Evolutionary conservation across 2,888 invertebrate species (phyloP), one percentile per base, ranked within the genome.

Genomic region (Drosophila dives): DNA sequence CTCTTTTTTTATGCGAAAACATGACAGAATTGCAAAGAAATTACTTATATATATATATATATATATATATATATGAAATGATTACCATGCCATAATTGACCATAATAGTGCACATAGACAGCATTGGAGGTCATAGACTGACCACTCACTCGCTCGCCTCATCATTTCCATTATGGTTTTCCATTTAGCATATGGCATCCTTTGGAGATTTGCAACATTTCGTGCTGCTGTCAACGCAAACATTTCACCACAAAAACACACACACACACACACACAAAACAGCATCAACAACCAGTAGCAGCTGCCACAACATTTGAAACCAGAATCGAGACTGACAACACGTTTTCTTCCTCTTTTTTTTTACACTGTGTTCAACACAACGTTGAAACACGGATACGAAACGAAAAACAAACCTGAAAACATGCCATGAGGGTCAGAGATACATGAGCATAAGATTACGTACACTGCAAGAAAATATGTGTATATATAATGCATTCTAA

Each of bases 171-270:
- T 72, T 74, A 67, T 61, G 63, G 55, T 56, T 56, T 61, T 36
- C 51, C 56, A 53, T 64, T 45, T 69, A 62, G 59, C 69, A 81
- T 49, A 61, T 66, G 60, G 45, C 56, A 20, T 58, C 69, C 81
- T 61, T 70, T 75, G 36, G 69, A 69, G 68, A 65, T 56, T 75
- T 83, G 64, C 20, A 48, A 34, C 68, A 71, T 42, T 62, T 62
- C 45, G 64, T 55, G 70, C 54, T 51, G 36, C 76, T 72, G 73
- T 79, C 72, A 77, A 58, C 74, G 56, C 74, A 76, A 73, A 77
- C 77, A 81, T 81, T 87, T 75, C 72, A 75, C 84, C 89, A 60
- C 82, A 77, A 62, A 64, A 68, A 70, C 48, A 53, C 73, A 60
- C 58, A 59, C 7, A 51, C 38, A 15, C 53, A 48, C 59, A 26